These are phyloP conservation scores for Apolygus lucorum DNA, from an alignment of 1,140 invertebrate genomes.

Conservation along the genomic window DNA sequence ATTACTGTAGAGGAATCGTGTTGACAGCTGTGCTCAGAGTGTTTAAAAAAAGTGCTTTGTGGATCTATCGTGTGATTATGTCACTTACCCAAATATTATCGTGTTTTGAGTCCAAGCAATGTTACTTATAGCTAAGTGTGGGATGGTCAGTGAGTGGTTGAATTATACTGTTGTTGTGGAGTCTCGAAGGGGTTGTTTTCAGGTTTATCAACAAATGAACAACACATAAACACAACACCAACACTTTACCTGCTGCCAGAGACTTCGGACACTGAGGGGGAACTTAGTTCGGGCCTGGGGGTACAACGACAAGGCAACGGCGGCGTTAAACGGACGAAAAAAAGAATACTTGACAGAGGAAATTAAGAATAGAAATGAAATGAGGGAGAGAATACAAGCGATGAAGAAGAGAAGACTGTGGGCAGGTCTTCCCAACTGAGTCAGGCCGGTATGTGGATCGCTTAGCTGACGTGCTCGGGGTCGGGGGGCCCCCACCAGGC, in stretches of 20 bases:
- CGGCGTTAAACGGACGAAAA: not conserved
- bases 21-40: too few relatives aligned
- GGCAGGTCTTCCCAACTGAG: constrained; percentile 12
- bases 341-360: not conserved
- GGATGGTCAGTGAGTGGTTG: too few relatives aligned
- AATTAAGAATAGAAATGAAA: not conserved
- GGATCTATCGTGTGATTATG: not conserved
- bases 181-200: too few relatives aligned
- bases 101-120: too few relatives aligned
- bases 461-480: not conserved
- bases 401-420: constrained; percentile 8
- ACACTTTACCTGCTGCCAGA: constrained; percentile 12
- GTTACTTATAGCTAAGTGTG: too few relatives aligned
- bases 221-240: constrained; percentile 13
- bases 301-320: too few relatives aligned
- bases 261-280: not conserved
- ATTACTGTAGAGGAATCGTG: too few relatives aligned
- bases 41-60: too few relatives aligned
- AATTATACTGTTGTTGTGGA: too few relatives aligned
- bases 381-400: not conserved
- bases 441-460: constrained; percentile 9
- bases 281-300: too few relatives aligned
- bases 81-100: not conserved
- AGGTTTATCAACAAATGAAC: not conserved
- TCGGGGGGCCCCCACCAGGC: not conserved